Evolutionary conservation across 2,888 invertebrate species (phyloP).

Genomic region (Kryphioiulus occultus): DNA sequence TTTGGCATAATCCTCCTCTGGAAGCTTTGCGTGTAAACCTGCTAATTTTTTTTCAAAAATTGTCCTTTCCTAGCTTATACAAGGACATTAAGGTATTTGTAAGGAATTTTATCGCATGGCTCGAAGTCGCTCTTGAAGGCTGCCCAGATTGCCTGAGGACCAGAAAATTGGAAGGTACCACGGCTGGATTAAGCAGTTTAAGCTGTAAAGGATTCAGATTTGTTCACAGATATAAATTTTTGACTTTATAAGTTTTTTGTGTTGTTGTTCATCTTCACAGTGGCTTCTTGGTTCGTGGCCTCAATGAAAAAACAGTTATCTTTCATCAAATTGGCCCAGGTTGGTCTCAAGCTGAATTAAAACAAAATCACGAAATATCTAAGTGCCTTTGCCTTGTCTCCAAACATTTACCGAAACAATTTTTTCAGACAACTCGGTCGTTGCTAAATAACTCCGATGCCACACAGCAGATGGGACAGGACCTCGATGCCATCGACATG

Average conservation of each 20-base stretch:
- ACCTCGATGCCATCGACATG: slow-evolving; percentile 33
- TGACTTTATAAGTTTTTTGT: no score
- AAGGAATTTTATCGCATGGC: slow-evolving; percentile 63
- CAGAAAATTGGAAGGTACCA: slow-evolving; percentile 64
- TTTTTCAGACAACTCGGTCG: slow-evolving; percentile 25
- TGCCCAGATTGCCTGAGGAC: slow-evolving; percentile 62
- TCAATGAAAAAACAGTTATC: slow-evolving; percentile 49
- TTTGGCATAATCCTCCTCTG: background rate
- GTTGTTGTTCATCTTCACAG: background rate
- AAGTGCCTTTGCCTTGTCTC: background rate
- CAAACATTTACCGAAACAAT: background rate
- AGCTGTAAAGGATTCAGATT: no score
- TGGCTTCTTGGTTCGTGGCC: slow-evolving; percentile 29
- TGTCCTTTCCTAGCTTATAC: slow-evolving; percentile 59
- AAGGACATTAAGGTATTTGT: slow-evolving; percentile 64
- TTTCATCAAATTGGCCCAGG: slow-evolving; percentile 51
- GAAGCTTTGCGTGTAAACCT: no score
- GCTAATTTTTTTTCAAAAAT: no score
- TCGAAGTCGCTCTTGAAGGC: slow-evolving; percentile 62
- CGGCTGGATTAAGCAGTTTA: background rate
- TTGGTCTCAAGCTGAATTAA: background rate
- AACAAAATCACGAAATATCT: background rate
- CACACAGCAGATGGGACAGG: background rate
- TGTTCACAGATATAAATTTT: no score
- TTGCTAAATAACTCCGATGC: background rate